Percentiles rank a stretch among this genome's conserved stretches.
phyloP scores from a whole-genome alignment of 1,140 invertebrate species.

The Sitobion miscanthi region DNA sequence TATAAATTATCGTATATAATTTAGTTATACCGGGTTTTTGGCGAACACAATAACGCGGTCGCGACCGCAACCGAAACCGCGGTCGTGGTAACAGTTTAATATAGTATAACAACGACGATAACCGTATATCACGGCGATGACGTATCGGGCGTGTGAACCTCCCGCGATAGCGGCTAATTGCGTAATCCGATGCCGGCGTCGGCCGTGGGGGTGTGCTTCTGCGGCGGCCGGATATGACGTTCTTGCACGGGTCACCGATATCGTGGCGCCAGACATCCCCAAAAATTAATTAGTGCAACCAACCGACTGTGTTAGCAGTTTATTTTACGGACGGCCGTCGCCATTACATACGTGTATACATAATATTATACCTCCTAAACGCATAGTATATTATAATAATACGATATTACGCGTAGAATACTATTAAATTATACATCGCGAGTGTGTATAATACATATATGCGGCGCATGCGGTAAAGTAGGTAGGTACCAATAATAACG shows the following conservation, averaged over 20 bases:
- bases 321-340: slow-evolving; percentile 22
- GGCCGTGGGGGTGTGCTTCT: background rate
- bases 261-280: slow-evolving; percentile 49
- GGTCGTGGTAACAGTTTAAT: background rate
- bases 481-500: background rate
- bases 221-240: slow-evolving; percentile 38
- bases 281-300: slow-evolving; percentile 52
- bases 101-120: background rate
- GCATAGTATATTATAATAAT: background rate
- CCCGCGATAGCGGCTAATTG: slow-evolving; percentile 52
- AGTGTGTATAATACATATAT: background rate
- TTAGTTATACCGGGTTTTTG: background rate
- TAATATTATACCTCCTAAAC: background rate
- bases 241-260: slow-evolving; percentile 47
- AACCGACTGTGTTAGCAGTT: slow-evolving; percentile 48
- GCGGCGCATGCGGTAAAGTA: background rate
- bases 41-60: background rate
- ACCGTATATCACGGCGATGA: background rate
- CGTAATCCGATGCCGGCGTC: slow-evolving; percentile 45
- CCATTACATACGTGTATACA: background rate
- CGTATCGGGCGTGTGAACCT: background rate
- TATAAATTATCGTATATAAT: background rate
- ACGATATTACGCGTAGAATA: background rate
- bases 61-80: background rate
- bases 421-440: background rate